Base-by-base conservation (phyloP, 2,797 vertebrate species). In the Neostethus bicornis region DNA sequence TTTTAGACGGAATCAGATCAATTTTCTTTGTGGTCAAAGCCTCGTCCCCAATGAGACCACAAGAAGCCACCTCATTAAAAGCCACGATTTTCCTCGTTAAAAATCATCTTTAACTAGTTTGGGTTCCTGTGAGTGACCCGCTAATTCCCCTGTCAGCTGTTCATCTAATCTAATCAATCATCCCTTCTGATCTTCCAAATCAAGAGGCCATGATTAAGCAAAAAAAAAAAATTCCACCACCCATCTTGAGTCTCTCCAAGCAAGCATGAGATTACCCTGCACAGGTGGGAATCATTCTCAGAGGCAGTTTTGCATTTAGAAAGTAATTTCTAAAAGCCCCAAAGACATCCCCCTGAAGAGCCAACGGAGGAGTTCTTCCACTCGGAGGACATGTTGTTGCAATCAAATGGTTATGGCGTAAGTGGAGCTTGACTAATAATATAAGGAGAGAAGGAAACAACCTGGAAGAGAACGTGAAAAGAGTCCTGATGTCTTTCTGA, bases 251-350 rank as follows among this genome's bases (percentile, higher is more conserved):
- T 57, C 37, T 39, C 62, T 24, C 47, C 63, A 28, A 50, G 52
- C 38, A 8, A 45, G 57, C 47, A 45, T 42, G 31, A 73, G 44
- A 71, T 67, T 52, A 23, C 56, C 52, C 58, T 16, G 14, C 48
- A 83, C 90, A 92, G 88, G 87, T 92, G 90, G 90, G 73, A 91
- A 76, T 87, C 83, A 88, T 91, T 92, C 76, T 55, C 79, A 79
- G 70, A 89, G 80, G 66, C 77, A 75, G 73, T 29, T 76, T 81
- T 80, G 83, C 82, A 62, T 87, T 89, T 83, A 80, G 76, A 85
- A 82, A 82, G 75, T 70, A 65, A 85, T 85, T 84, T 77, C 66
- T 60, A 81, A 79, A 70, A 39, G 43, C 57, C 77, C 52, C 44
- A 44, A 73, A 84, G 57, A 70, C 73, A 53, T 53, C 62, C 64